A percentile compares a stretch with the other conserved stretches of the same genome.
These are phyloP conservation scores for Wiebesia pumilae DNA, from an alignment of 1,140 invertebrate genomes.

Conservation along the genomic window DNA sequence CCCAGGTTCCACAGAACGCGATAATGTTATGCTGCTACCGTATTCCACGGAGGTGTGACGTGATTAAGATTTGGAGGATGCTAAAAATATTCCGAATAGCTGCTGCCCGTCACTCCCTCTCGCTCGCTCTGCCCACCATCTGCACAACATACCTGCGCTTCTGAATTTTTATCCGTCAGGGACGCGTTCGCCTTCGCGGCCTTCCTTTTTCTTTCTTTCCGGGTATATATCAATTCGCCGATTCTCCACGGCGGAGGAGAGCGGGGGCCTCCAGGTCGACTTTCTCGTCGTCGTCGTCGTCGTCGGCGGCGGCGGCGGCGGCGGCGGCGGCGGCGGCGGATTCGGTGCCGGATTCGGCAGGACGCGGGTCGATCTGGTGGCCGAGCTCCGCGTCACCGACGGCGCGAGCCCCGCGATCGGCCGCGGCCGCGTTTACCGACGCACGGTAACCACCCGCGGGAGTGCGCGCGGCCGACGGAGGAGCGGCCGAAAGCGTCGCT, in stretches of 20 bases:
- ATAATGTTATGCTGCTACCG: slow-evolving; percentile 53
- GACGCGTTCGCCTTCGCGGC: background rate
- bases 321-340: background rate
- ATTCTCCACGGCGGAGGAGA: background rate
- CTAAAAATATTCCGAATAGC: slow-evolving; percentile 52
- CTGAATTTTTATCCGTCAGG: slow-evolving; percentile 33
- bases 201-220: slow-evolving; percentile 30
- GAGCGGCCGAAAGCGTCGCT: no score
- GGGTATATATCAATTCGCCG: slow-evolving; percentile 31
- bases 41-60: slow-evolving; percentile 53
- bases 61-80: slow-evolving; percentile 52
- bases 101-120: background rate
- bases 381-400: background rate
- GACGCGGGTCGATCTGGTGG: slow-evolving; percentile 8
- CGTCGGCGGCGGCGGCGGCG: background rate
- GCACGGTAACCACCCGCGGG: background rate
- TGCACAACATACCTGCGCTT: slow-evolving; percentile 27
- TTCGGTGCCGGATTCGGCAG: background rate
- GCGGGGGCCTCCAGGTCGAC: background rate
- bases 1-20: slow-evolving; percentile 31
- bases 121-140: background rate
- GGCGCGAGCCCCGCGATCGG: background rate
- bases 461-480: background rate
- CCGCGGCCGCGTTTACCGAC: background rate
- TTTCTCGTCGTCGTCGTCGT: no score